phyloP scores from a whole-genome alignment of 2,113 vertebrate genomes.

The Pterocles gutturalis region DNA sequence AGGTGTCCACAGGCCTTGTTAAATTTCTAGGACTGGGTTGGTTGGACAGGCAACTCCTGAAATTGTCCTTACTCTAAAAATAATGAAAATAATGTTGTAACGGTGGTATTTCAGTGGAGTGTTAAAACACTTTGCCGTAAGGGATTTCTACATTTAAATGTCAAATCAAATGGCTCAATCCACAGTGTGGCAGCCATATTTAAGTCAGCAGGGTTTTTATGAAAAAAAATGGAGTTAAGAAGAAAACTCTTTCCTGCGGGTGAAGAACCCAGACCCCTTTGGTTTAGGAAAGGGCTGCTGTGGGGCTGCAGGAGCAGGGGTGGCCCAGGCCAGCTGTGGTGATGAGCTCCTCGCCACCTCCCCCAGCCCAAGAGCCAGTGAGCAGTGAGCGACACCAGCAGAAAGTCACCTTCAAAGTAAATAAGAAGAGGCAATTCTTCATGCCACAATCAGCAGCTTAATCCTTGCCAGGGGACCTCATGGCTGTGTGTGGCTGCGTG shows the following conservation, averaged over 20 bases:
- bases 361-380: fast-evolving
- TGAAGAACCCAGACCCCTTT: not conserved
- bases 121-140: not conserved
- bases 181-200: not conserved
- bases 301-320: not conserved
- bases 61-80: not conserved
- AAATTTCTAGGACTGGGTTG: not conserved
- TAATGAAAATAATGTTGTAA: not conserved
- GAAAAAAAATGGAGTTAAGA: not conserved
- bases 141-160: not conserved
- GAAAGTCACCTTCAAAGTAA: not conserved
- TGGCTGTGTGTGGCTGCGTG: not conserved
- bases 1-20: not conserved
- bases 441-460: not conserved
- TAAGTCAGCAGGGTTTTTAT: not conserved
- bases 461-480: not conserved
- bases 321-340: not conserved
- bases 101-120: not conserved
- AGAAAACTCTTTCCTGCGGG: not conserved
- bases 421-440: not conserved
- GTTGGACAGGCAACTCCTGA: not conserved
- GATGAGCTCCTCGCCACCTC: fast-evolving
- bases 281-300: not conserved
- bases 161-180: not conserved
- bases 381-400: fast-evolving